Evolutionary conservation across 2,888 invertebrate species (phyloP), one percentile per base, ranked within the genome.

Genomic region (Pachycephus smyrnensis): DNA sequence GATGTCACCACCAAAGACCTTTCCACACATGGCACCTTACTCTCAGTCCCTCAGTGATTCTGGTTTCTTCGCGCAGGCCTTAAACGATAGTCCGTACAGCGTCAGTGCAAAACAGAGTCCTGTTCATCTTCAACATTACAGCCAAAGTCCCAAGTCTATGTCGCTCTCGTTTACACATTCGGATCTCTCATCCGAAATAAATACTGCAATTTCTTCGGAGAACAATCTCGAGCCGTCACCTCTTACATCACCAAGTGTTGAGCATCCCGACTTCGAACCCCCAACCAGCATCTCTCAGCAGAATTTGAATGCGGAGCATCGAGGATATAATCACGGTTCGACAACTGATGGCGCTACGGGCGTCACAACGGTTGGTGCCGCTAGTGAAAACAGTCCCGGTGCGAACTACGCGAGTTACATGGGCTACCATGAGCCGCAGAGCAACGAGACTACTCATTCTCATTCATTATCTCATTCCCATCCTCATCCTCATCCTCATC

Each of bases 141-240:
- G 90, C 82, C 92, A 92, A 85, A 91, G 91, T 78, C 92, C 92
- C 33, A 91, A 91, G 78, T 91, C 91, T 4, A 89, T 91, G 89
- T 90, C 90, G 79, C 92, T 93, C 82, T 93, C 94, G 33, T 94
- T 94, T 84, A 94, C 94, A 33, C 95, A 95, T 90, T 95, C 95
- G 71, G 96, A 96, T 89, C 92, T 96, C 83, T 95, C 95, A 80
- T 94, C 95, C 78, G 96, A 96, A 89, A 96, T 96, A 88, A 96
- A 95, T 88, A 96, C 96, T 12, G 96, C 95, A 76, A 96, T 96
- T 87, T 95, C 96, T 80, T 94, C 94, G 36, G 94, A 94, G 85
- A 94, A 94, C 84, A 91, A 94, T 79, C 92, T 93, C 75, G 95
- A 95, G 73, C 95, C 95, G 15, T 94, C 95, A 83, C 93, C 94